Conservation (phyloP, 1,140 invertebrate genomes). For the Pseudoatta argentina region DNA sequence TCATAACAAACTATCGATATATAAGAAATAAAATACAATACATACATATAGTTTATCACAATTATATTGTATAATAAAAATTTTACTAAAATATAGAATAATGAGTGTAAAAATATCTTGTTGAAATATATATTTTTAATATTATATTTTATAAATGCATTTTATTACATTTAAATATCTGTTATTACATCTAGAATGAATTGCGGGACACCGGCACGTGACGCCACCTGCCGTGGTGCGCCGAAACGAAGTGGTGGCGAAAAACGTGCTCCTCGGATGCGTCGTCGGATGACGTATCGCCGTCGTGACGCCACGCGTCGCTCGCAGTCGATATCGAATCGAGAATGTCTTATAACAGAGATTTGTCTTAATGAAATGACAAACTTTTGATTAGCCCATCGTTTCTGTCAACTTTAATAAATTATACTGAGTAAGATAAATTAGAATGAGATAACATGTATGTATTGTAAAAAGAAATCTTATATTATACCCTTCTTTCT, state of each 20-base stretch:
- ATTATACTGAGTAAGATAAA: too few species aligned
- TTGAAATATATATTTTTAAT: not conserved
- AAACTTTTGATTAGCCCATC: too few species aligned
- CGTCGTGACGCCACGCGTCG: conserved; percentile 29
- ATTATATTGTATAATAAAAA: conserved; percentile 13
- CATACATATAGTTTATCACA: conserved; percentile 8
- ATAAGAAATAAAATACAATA: not conserved
- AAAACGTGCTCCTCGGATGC: conserved; percentile 27
- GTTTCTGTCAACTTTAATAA: too few species aligned
- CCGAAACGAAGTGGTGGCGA: conserved; percentile 2
- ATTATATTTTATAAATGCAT: too few species aligned
- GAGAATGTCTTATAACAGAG: too few species aligned
- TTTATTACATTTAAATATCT: too few species aligned
- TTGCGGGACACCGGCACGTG: conserved; percentile 29
- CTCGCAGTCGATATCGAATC: not conserved
- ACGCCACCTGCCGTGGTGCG: conserved; percentile 44
- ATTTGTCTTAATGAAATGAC: too few species aligned
- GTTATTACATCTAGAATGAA: not conserved
- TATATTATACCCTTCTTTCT: too few species aligned
- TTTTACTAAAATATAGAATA: not conserved
- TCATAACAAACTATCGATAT: conserved; percentile 1
- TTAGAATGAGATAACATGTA: too few species aligned
- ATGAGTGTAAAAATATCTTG: not conserved
- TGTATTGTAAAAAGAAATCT: too few species aligned
- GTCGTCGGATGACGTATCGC: conserved; percentile 3